Evolutionary conservation across 2,888 invertebrate genomes (phyloP).

Genomic region (Synergus laeviventris): DNA sequence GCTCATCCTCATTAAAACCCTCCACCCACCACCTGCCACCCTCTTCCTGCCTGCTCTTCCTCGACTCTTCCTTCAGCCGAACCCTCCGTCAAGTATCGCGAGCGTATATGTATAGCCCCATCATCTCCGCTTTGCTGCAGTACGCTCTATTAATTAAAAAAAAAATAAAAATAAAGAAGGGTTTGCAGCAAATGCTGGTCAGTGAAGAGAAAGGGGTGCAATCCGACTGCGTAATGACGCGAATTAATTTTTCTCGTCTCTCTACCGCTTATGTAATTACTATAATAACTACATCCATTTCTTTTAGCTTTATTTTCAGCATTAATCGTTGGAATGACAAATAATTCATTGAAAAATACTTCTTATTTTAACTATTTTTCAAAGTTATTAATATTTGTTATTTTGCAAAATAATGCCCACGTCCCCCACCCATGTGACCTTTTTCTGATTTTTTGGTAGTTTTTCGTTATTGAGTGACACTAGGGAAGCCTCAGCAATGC

Average conservation of each 20-base stretch:
- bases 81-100: constrained; percentile 51
- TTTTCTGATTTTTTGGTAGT: no score
- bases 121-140: constrained; percentile 61
- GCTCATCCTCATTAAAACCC: constrained; percentile 73
- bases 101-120: constrained; percentile 54
- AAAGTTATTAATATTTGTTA: no score
- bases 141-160: constrained; percentile 72
- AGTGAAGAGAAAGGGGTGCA: constrained; percentile 53
- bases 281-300: not conserved
- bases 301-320: not conserved
- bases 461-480: no score
- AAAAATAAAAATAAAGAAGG: constrained; percentile 45
- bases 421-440: no score
- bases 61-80: constrained; percentile 56
- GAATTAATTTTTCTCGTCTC: constrained; percentile 58
- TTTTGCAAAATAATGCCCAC: no score
- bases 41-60: constrained; percentile 50
- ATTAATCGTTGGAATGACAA: not conserved
- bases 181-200: constrained; percentile 62
- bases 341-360: not conserved
- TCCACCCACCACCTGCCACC: constrained; percentile 49
- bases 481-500: no score
- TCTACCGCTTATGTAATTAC: constrained; percentile 40
- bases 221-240: constrained; percentile 57
- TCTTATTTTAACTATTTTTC: no score